Evolutionary conservation across 2,888 invertebrate species (phyloP), one percentile per base, ranked within the genome.

Genomic region (Gisinianus flammeolus): DNA sequence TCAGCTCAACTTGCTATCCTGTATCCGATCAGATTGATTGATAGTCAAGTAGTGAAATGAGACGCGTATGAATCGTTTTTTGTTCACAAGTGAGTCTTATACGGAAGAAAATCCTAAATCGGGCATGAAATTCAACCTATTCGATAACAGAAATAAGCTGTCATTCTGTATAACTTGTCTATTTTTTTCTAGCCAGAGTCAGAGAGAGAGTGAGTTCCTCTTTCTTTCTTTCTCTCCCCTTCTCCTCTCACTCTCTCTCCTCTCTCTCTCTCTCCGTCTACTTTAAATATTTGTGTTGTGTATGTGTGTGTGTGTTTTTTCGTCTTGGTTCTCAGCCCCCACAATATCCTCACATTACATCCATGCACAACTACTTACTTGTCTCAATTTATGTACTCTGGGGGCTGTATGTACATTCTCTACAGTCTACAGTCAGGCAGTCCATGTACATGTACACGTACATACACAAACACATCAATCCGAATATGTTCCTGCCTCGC

Each of bases 71-170:
- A 74, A 74, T 80, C 69, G 62, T 77, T 78, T 72, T 80, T 77
- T 77, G 69, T 52, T 56, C 44, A 44, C 44, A 44, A 31, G 66
- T 69, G 76, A 62, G 70, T 79, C 67, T 71, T 52, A 52, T 75
- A 71, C 54, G 64, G 76, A 66, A 67, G 80, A 73, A 76, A 79
- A 76, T 77, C 69, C 76, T 79, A 79, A 79, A 79, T 79, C 77
- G 79, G 76, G 78, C 79, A 81, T 81, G 81, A 81, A 81, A 81
- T 79, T 81, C 78, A 79, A 81, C 79, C 79, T 79, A 79, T 77
- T 81, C 78, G 79, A 79, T 79, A 79, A 81, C 78, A 79, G 79
- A 81, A 81, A 81, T 81, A 79, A 81, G 81, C 79, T 81, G 79
- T 81, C 79, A 79, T 73, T 79, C 79, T 74, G 68, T 77, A 79